Base-by-base conservation (phyloP, 2,888 invertebrate genomes). In the Pocota personata region DNA sequence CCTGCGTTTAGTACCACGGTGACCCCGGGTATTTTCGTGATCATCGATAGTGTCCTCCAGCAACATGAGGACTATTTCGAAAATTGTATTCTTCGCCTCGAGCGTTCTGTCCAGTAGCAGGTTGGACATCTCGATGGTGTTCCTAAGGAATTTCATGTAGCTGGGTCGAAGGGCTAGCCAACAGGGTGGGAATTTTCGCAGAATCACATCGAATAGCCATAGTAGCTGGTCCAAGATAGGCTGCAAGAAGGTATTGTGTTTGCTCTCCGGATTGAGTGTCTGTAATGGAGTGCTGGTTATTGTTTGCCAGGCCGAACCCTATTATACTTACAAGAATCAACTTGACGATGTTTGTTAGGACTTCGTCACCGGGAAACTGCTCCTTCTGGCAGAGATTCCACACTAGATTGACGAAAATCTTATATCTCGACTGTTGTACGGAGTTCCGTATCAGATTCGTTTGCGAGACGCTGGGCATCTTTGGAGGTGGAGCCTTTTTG, bases 131-230 rank as follows among this genome's bases (percentile, higher is more conserved):
- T 89, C 88, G 6, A 89, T 72, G 0, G 89, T 87, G n/a, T 76
- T 78, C 4, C 88, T 87, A 1, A 91, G 83, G 21, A 91, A 89
- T 0, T 89, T 89, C 0, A 88, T 87, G 69, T 91, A 92, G 14
- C 89, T 90, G 0, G 89, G 87, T 8, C 91, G 90, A 30, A 92
- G 58, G 3, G 90, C 89, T 10, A 90, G 86, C 92, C 92, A 92
- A 71, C 92, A 92, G 1, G 92, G 92, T 6, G 92, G 92, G 76
- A 92, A 92, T 35, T 89, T 88, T 8, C 89, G 88, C 3, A 92
- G 80, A 43, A 92, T 87, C 4, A 89, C 84, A 35, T 89, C 89
- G 60, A 90, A 91, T 0, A 89, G 82, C 19, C 89, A 88, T 14
- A 90, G 82, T 0, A 90, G 88, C 67, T 92, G 89, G 10, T 78